Conservation (phyloP, 2,113 vertebrate species). For the Sander vitreus region DNA sequence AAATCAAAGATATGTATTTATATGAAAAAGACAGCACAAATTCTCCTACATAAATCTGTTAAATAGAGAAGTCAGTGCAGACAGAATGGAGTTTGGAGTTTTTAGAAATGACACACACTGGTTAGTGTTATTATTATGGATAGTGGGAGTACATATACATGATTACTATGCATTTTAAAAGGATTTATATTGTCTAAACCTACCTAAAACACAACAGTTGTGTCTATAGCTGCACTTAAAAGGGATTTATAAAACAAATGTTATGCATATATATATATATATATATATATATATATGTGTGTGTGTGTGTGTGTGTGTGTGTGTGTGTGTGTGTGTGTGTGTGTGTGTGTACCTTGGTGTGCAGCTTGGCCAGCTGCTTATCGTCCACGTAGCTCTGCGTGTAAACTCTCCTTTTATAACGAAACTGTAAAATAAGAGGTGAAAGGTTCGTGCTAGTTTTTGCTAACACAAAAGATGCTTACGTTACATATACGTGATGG, state of each 20-base stretch:
- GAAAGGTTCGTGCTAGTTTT: neutral
- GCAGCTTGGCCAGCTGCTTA: conserved; percentile 97
- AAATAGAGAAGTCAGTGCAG: neutral
- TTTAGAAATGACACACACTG: too few species aligned
- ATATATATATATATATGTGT: too few species aligned
- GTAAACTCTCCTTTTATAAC: conserved; percentile 96
- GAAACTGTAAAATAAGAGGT: conserved; percentile 86
- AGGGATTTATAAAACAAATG: too few species aligned
- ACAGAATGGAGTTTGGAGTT: neutral
- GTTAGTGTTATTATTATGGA: neutral
- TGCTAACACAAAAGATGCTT: neutral
- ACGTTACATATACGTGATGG: neutral
- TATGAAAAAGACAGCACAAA: neutral
- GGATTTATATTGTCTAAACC: neutral
- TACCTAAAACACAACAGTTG: too few species aligned
- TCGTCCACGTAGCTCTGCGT: conserved; percentile 95
- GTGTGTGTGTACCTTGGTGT: conserved; percentile 90
- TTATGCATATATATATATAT: too few species aligned
- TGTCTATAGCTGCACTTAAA: too few species aligned
- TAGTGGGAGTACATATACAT: too few species aligned
- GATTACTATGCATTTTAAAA: too few species aligned
- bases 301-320: conserved; percentile 16
- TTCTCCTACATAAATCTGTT: neutral
- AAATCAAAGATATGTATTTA: neutral
- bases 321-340: conserved; percentile 31